A percentile compares a stretch with the other conserved stretches of the same genome.
Evolutionary conservation across 2,888 invertebrate species (phyloP).

Genomic region (Pseudanteris insignis): DNA sequence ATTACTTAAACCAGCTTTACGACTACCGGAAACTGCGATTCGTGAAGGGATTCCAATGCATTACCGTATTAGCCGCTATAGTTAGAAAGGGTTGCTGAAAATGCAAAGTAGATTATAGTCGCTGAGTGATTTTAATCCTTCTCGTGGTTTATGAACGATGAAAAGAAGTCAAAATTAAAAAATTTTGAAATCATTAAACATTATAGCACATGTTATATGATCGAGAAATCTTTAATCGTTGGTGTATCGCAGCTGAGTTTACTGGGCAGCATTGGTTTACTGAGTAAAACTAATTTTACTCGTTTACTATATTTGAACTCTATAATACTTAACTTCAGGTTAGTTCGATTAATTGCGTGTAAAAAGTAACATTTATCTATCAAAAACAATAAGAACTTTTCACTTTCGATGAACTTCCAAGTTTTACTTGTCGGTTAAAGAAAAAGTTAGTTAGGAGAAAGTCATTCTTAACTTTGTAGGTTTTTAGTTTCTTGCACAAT

Average conservation of each 20-base stretch:
- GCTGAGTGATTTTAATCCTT: slow-evolving; percentile 56
- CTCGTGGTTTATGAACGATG: slow-evolving; percentile 25
- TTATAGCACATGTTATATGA: too few relatives aligned
- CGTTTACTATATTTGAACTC: too few relatives aligned
- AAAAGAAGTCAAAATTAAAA: slow-evolving; percentile 8
- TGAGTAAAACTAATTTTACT: too few relatives aligned
- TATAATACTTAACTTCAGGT: too few relatives aligned
- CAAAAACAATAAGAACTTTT: slow-evolving; percentile 43
- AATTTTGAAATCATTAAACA: too few relatives aligned
- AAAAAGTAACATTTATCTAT: slow-evolving; percentile 23
- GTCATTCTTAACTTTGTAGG: too few relatives aligned
- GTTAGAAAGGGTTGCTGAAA: slow-evolving; percentile 61
- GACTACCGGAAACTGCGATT: slow-evolving; percentile 59
- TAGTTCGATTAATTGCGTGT: too few relatives aligned
- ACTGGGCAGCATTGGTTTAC: too few relatives aligned
- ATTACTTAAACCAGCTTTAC: slow-evolving; percentile 65
- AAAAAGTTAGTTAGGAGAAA: slow-evolving; percentile 47
- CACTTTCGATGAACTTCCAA: slow-evolving; percentile 46
- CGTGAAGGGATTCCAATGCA: slow-evolving; percentile 62
- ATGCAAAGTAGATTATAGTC: slow-evolving; percentile 63
- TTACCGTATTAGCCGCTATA: slow-evolving; percentile 63
- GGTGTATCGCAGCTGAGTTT: too few relatives aligned
- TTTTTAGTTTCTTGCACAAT: too few relatives aligned
- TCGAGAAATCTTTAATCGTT: too few relatives aligned
- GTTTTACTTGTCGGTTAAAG: slow-evolving; percentile 39